phyloP scores from a whole-genome alignment of 2,888 invertebrate species.

The Andrena marginata region DNA sequence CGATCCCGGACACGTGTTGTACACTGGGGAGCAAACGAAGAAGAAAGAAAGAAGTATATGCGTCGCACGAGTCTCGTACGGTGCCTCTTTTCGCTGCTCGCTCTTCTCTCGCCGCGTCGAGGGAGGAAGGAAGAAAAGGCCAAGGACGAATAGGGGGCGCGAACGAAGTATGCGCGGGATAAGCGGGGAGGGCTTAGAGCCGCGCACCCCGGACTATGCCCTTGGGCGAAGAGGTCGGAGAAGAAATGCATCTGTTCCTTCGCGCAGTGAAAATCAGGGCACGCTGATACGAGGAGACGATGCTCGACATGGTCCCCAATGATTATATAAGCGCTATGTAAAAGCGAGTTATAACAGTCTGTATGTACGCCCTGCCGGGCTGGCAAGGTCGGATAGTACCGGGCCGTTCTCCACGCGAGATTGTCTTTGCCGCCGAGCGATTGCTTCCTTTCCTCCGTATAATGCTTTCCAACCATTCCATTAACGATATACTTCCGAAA shows the following conservation, averaged over 20 bases:
- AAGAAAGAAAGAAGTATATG: not conserved
- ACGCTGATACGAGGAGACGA: constrained; percentile 53
- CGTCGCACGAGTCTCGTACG: not conserved
- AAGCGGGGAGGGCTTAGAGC: not conserved
- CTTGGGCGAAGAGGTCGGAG: not conserved
- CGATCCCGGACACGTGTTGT: constrained; percentile 62
- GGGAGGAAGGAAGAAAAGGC: constrained; percentile 4
- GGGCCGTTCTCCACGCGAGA: constrained; percentile 13
- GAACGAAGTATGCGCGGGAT: constrained; percentile 1
- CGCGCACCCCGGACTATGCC: constrained; percentile 1
- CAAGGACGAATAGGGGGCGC: constrained; percentile 21
- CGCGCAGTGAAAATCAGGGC: constrained; percentile 19
- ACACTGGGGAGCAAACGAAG: not conserved
- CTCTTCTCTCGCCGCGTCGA: not conserved
- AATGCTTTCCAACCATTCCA: no score
- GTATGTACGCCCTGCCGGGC: constrained; percentile 29
- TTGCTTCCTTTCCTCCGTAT: not conserved
- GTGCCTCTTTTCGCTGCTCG: not conserved
- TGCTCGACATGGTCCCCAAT: constrained; percentile 59
- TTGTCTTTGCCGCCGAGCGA: constrained; percentile 44
- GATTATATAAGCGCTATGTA: constrained; percentile 51
- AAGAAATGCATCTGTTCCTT: constrained; percentile 42
- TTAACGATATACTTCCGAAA: constrained; percentile 30
- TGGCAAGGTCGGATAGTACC: constrained; percentile 29
- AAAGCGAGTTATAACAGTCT: constrained; percentile 58